Evolutionary conservation across 2,888 invertebrate species (phyloP), one percentile per base, ranked within the genome.

Genomic region (Pammene fasciana): DNA sequence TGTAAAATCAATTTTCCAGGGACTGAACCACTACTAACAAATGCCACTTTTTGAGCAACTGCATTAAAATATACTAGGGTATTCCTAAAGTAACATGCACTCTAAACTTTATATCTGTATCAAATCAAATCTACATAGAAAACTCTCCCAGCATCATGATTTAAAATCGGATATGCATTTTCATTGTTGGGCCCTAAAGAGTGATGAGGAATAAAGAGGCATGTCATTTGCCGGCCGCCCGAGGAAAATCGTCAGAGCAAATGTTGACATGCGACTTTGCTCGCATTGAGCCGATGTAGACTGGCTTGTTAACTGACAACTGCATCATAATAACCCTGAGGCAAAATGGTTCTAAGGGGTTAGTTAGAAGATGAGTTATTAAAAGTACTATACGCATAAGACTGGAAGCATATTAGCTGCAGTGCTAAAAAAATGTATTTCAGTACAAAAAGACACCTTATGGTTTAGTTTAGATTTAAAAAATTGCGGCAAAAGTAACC

Each of bases 211-310:
- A 82, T 80, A 82, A 82, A 84, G 79, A 77, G 79, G 81, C 85
- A 87, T 84, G 88, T 86, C 89, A 87, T 89, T 89, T 87, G 78
- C 82, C 82, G 75, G 80, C 80, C 78, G 75, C 79, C 81, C 76
- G 73, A 82, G 85, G 82, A 72, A 81, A 87, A 87, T 87, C 86
- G 81, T 82, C 79, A 78, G 79, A 82, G 88, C 84, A 89, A 90
- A 90, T 90, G 89, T 89, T 90, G 88, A 87, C 89, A 82, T 82
- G 84, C 82, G 81, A 80, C 86, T 86, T 76, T 76, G 75, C 75
- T 75, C 77, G 78, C 82, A 85, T 84, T 82, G 73, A 71, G 46
- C 56, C 54, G 57, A 45, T 52, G 14, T 41, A 50, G 57, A 41
- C 65, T 50, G 48, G 65, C 46, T 61, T 61, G 60, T 68, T 64